phyloP scores from a whole-genome alignment of 2,113 vertebrate genomes.

The Cyanoramphus novaezelandiae region DNA sequence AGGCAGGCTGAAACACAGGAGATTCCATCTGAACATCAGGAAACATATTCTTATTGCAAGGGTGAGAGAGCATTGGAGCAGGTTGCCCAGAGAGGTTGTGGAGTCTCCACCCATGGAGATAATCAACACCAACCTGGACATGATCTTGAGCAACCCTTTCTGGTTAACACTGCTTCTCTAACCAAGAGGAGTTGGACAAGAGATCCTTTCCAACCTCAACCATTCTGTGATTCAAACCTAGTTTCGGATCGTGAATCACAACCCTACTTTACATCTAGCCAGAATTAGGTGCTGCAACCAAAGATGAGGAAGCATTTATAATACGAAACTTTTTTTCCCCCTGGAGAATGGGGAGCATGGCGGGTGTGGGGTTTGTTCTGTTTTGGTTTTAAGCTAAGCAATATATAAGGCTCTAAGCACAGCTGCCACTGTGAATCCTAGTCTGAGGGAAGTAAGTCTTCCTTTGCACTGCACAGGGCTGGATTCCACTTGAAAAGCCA shows the following conservation, averaged over 20 bases:
- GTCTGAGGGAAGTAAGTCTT: background rate
- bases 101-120: background rate
- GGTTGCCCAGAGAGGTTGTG: background rate
- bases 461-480: background rate
- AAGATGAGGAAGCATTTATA: background rate
- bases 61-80: background rate
- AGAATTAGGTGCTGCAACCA: background rate
- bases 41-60: background rate
- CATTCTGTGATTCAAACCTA: background rate
- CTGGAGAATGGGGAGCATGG: rapidly evolving
- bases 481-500: background rate
- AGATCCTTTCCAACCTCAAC: background rate
- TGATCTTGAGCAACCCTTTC: background rate
- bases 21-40: background rate
- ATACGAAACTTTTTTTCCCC: background rate
- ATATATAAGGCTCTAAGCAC: background rate
- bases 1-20: background rate
- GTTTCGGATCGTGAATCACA: background rate
- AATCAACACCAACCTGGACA: background rate
- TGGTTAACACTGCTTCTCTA: background rate
- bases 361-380: background rate
- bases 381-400: background rate
- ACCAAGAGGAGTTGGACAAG: background rate
- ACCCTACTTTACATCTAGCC: background rate
- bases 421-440: background rate